Percentiles rank a stretch among this genome's conserved stretches.
Evolutionary conservation across 2,797 vertebrate species (phyloP).

Genomic region (Argya squamiceps): DNA sequence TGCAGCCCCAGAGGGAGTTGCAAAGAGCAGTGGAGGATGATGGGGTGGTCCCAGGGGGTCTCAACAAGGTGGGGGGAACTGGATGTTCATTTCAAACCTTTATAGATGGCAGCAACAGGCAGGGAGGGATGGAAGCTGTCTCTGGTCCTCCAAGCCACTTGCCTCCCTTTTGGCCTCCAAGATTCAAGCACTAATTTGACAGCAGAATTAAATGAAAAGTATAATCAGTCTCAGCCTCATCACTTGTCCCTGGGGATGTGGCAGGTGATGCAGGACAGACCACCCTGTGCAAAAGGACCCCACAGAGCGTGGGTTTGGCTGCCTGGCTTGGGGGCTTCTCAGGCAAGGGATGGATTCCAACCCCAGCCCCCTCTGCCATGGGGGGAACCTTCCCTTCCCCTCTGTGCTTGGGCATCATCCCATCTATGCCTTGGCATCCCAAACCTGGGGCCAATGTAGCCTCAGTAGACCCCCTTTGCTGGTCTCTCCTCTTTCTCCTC

Average conservation of each 20-base stretch:
- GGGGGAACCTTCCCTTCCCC: not conserved
- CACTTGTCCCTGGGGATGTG: not conserved
- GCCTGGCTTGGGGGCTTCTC: rapidly evolving
- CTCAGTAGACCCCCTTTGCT: not conserved
- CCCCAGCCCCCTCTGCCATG: rapidly evolving
- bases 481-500: not conserved
- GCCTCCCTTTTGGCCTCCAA: not conserved
- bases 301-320: not conserved
- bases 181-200: not conserved
- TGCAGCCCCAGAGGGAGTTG: not conserved
- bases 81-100: not conserved
- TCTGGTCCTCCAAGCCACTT: not conserved
- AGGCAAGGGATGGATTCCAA: not conserved
- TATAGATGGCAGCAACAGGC: not conserved
- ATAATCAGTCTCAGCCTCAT: not conserved
- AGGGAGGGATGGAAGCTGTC: not conserved
- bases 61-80: not conserved
- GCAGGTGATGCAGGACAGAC: not conserved
- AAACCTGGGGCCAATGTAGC: rapidly evolving
- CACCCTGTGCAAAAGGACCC: not conserved
- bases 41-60: not conserved
- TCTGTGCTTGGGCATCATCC: not conserved
- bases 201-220: not conserved
- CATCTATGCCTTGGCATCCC: not conserved
- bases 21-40: rapidly evolving